phyloP scores from a whole-genome alignment of 53 echinoderm and acorn worm species.

The Hippasteria phrygiana region DNA sequence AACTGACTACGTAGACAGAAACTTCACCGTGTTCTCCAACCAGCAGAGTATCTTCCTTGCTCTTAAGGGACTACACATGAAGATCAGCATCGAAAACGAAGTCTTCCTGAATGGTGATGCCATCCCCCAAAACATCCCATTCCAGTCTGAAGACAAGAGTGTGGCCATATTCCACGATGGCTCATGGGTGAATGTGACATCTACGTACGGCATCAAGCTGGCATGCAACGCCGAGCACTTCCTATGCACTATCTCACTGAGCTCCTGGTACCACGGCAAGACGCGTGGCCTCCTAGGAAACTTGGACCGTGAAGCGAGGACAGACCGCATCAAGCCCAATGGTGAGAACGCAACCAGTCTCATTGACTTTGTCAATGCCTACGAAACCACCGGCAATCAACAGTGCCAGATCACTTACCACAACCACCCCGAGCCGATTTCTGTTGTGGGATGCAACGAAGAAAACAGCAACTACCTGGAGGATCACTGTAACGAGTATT shows the following conservation, averaged over 20 bases:
- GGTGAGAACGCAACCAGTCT: slow-evolving; percentile 71
- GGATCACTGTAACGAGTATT: slow-evolving; percentile 63
- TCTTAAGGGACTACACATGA: slow-evolving; percentile 67
- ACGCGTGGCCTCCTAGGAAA: slow-evolving; percentile 96
- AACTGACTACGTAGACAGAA: slow-evolving; percentile 90
- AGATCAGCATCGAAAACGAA: slow-evolving; percentile 62
- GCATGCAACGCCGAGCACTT: slow-evolving; percentile 75
- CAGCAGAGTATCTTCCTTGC: slow-evolving; percentile 73
- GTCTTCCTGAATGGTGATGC: slow-evolving; percentile 77
- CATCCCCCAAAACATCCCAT: slow-evolving; percentile 70
- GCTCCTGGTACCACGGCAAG: slow-evolving; percentile 97
- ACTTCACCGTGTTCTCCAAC: slow-evolving; percentile 89
- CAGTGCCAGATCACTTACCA: slow-evolving; percentile 70
- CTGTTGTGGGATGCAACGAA: slow-evolving; percentile 26
- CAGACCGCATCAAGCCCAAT: slow-evolving; percentile 82
- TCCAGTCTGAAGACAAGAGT: slow-evolving; percentile 71
- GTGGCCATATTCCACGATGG: slow-evolving; percentile 77
- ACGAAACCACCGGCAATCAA: slow-evolving; percentile 73
- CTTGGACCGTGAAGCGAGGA: slow-evolving; percentile 78
- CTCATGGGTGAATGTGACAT: slow-evolving; percentile 90
- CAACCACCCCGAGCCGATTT: too few relatives aligned
- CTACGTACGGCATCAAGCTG: slow-evolving; percentile 82
- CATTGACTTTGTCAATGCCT: slow-evolving; percentile 77
- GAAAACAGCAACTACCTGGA: slow-evolving; percentile 22
- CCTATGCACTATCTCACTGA: slow-evolving; percentile 87